Evolutionary conservation across 1,140 invertebrate species (phyloP).

Genomic region (Drosophila yakuba): DNA sequence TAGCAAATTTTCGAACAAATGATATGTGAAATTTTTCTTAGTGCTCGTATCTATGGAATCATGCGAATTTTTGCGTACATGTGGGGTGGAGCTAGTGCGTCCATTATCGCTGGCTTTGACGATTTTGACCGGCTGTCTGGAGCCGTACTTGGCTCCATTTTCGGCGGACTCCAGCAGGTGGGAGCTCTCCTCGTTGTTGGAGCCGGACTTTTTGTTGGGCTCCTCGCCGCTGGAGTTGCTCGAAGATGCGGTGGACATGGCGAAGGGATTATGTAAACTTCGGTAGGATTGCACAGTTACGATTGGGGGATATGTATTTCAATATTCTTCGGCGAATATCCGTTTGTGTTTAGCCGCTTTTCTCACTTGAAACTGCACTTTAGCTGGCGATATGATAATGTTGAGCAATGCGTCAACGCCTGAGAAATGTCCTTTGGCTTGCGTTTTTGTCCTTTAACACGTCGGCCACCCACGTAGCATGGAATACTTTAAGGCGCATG

Average conservation of each 20-base stretch:
- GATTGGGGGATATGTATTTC: slow-evolving; percentile 62
- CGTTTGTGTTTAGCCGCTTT: slow-evolving; percentile 1
- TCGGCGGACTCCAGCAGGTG: slow-evolving; percentile 77
- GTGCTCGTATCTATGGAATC: slow-evolving; percentile 10
- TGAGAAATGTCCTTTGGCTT: slow-evolving; percentile 64
- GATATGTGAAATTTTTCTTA: neutral
- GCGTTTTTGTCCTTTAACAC: slow-evolving; percentile 65
- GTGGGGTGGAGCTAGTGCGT: slow-evolving; percentile 35
- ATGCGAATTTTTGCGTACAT: slow-evolving; percentile 45
- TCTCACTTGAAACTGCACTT: slow-evolving; percentile 20
- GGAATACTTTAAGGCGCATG: slow-evolving; percentile 72
- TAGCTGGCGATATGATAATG: slow-evolving; percentile 17
- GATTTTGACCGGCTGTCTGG: slow-evolving; percentile 79
- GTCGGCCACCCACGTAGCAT: slow-evolving; percentile 69
- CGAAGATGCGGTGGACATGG: slow-evolving; percentile 73
- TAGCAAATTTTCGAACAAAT: neutral
- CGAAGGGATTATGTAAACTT: slow-evolving; percentile 53
- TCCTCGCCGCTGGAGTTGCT: slow-evolving; percentile 66
- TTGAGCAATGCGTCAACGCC: slow-evolving; percentile 59
- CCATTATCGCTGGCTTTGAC: slow-evolving; percentile 66
- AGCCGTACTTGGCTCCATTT: slow-evolving; percentile 79
- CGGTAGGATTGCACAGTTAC: slow-evolving; percentile 32
- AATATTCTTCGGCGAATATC: slow-evolving; percentile 20
- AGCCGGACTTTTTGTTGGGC: slow-evolving; percentile 49
- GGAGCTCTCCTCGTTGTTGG: slow-evolving; percentile 76